Evolutionary conservation across 2,113 vertebrate species (phyloP), one percentile per base, ranked within the genome.

Genomic region (Motacilla tschutschensis): DNA sequence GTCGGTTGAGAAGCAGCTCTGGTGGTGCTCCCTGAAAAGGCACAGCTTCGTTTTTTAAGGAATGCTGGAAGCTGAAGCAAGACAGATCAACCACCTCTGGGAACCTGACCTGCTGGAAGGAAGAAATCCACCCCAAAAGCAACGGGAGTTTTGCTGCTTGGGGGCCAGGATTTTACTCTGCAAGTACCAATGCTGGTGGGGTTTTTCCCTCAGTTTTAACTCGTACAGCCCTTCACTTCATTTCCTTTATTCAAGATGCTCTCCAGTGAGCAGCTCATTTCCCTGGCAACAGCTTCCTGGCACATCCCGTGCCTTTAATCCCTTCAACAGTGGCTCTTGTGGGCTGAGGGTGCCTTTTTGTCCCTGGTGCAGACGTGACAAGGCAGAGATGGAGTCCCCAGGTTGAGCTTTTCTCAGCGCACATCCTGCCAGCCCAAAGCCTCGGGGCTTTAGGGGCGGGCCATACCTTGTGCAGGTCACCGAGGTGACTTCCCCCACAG

Each of bases 121-220:
- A 18, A 84, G 29, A 85, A 59, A 76, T 6, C 38, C 33, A 70
- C 48, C 51, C 53, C 57, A 36, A 63, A 57, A 76, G 17, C 50
- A 41, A 33, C 0, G 0, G 35, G 50, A 58, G 2, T 15, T 51
- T 41, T 46, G 73, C 3, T 31, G 19, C 8, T 41, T 26, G 5
- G 14, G 31, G 38, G 29, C 17, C 21, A 77, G 44, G 51, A 72
- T 85, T 79, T 91, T 29, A 19, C 38, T 47, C 67, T 55, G 41
- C 63, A 80, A 69, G n/a, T 24, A 35, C 71, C 78, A 83, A 75
- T 3, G 6, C n/a, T 9, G 15, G 0, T 2, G 21, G 6, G 2
- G 0, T 16, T 22, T 28, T 6, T 0, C 5, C 6, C 36, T 59
- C 21, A 22, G 17, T 41, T 88, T 83, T 83, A 38, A 48, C n/a